Evolutionary conservation across 2,888 invertebrate species (phyloP), one percentile per base, ranked within the genome.

Genomic region (Timandra comae): DNA sequence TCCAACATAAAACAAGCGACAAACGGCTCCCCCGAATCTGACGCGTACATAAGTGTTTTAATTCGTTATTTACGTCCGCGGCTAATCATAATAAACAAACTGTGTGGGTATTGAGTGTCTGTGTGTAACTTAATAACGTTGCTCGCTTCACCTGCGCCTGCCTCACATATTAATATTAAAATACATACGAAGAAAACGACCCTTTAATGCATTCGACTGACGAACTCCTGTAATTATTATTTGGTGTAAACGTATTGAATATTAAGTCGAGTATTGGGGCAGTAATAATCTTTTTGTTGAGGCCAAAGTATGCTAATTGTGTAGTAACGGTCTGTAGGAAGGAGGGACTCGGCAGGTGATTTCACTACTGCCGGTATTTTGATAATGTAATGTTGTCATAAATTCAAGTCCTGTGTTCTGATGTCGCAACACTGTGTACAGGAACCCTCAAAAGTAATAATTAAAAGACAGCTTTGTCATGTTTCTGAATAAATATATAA

Each of bases 201-300:
- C 69, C 73, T 69, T 63, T 71, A 73, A 75, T 72, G 67, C 70
- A 71, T 72, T 72, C 72, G 67, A 62, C 67, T 64, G 74, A 74
- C 62, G 69, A 65, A 71, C 66, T 63, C 56, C 53, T 47, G 70
- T 80, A 80, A 78, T 84, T 78, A 82, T 77, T 73, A 77, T 82
- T 82, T 76, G 73, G 81, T 81, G 77, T 75, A 79, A 81, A 79
- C 63, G 79, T 79, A 84, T 80, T 75, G 79, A 78, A 79, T 78
- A 76, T 77, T 77, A 73, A 73, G 62, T 54, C 53, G 41, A 44
- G 59, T 64, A 67, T 69, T 62, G 67, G 73, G 72, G 63, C 58
- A 68, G 65, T 58, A 58, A 61, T 66, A 68, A 72, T 71, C 61
- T 74, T 76, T 78, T 76, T 75, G 72, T 70, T 16, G 56, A 48